These are phyloP conservation scores for Sebastolobus alascanus DNA, from an alignment of 2,797 vertebrate genomes.

Conservation along the genomic window DNA sequence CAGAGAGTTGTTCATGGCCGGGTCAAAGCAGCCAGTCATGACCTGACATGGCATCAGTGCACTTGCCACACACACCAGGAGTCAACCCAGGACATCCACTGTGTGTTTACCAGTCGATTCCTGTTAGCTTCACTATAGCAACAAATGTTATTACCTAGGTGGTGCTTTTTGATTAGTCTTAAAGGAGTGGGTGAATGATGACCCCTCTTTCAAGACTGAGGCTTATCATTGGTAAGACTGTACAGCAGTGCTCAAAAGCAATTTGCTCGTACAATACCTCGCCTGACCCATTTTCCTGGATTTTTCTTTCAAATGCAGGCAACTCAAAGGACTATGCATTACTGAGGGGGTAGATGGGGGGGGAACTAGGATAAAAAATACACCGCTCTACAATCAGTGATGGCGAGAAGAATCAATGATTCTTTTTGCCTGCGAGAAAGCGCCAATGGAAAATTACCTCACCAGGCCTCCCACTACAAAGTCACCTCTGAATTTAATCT, in stretches of 20 bases:
- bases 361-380: constrained; percentile 55
- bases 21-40: constrained; percentile 33
- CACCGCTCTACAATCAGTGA: constrained; percentile 48
- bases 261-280: constrained; percentile 68
- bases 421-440: constrained; percentile 48
- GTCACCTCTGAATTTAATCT: constrained; percentile 79
- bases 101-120: constrained; percentile 7
- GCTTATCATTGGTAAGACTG: constrained; percentile 48
- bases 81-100: constrained; percentile 22
- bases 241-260: constrained; percentile 59
- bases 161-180: constrained; percentile 41
- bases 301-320: constrained; percentile 70
- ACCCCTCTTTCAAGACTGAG: constrained; percentile 33
- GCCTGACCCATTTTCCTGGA: constrained; percentile 77
- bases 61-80: constrained; percentile 6
- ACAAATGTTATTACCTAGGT: constrained; percentile 6
- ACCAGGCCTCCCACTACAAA: constrained; percentile 61
- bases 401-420: constrained; percentile 67
- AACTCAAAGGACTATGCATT: constrained; percentile 64
- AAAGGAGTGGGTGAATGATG: constrained; percentile 48
- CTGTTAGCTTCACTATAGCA: background rate
- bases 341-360: constrained; percentile 35
- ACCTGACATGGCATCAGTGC: constrained; percentile 21
- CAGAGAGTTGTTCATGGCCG: constrained; percentile 33
- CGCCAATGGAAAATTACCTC: constrained; percentile 71